phyloP scores from a whole-genome alignment of 2,888 invertebrate species.

The Emmelina monodactyla region DNA sequence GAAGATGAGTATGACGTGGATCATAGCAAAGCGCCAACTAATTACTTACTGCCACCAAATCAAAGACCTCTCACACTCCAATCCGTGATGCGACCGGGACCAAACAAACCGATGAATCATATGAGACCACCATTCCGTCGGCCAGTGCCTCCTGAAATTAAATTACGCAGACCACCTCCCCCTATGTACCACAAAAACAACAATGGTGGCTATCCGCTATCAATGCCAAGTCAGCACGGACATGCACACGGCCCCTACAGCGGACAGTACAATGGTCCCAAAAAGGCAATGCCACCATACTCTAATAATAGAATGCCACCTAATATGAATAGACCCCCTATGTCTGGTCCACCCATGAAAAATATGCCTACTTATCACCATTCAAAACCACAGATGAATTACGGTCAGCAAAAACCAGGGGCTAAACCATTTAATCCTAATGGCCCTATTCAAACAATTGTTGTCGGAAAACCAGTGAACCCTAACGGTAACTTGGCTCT shows the following conservation, averaged over 20 bases:
- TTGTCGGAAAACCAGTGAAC: conserved; percentile 34
- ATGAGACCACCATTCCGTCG: conserved; percentile 45
- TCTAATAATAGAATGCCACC: conserved; percentile 17
- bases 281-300: conserved; percentile 30
- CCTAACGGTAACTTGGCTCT: conserved; percentile 21
- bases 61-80: conserved; percentile 54
- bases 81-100: conserved; percentile 44
- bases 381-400: conserved; percentile 21
- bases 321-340: conserved; percentile 14
- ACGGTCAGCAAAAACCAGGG: conserved; percentile 22
- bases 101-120: conserved; percentile 29
- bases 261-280: conserved; percentile 25
- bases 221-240: conserved; percentile 37
- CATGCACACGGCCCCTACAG: too few species aligned
- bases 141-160: conserved; percentile 54
- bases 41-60: conserved; percentile 38
- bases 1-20: conserved; percentile 47
- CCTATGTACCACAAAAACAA: conserved; percentile 31
- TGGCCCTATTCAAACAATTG: conserved; percentile 27
- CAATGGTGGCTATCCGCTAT: conserved; percentile 33
- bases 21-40: conserved; percentile 31
- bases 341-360: conserved; percentile 37
- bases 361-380: conserved; percentile 29
- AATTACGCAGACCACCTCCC: conserved; percentile 40
- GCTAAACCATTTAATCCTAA: conserved; percentile 20